Base-by-base conservation (phyloP, 2,797 vertebrate species). In the Valencia hispanica region DNA sequence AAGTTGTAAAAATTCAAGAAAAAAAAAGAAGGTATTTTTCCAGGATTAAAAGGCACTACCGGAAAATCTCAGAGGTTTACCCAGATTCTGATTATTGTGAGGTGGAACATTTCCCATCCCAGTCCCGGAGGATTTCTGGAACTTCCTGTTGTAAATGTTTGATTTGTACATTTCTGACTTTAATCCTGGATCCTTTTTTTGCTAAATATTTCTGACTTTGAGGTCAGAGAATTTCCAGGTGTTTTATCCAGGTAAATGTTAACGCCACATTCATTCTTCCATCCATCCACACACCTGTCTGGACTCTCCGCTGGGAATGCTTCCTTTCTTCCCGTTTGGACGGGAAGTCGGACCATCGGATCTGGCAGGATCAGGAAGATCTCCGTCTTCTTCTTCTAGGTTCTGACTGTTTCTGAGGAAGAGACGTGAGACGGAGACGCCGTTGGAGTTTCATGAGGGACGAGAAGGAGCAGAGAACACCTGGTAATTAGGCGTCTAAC, bases 371-470 rank as follows among this genome's bases (percentile, higher is more conserved):
- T 50, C 50, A 17, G 73, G 43, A 57, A 57, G 30, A 20, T 34
- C 32, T 36, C 68, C 41, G 25, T 84, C 77, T n/a, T 81, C 70
- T 48, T 89, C 90, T 7, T 85, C 82, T 51, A 84, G 74, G 25
- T 15, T 71, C 74, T 90, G 91, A 41, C 90, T 93, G 85, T 93
- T 93, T 32, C 94, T 94, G 79, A 57, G 63, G 22, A 41, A 41
- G 45, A 0, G 9, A 66, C 4, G 45, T 25, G 39, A 48, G 53
- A 59, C 36, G 20, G 51, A 59, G 9, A 27, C 9, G 22, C 15
- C 17, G 3, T 47, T 9, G 30, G 15, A 32, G 68, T 15, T 30
- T 18, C 59, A 63, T 8, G 32, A 10, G 18, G 18, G 59, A 36
- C 0, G n/a, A n/a, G n/a, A n/a, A n/a, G n/a, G n/a, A n/a, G n/a